Conservation (phyloP, 30 jellyfish, hydroid and myxozoan species). For the Rhopilema esculentum region DNA sequence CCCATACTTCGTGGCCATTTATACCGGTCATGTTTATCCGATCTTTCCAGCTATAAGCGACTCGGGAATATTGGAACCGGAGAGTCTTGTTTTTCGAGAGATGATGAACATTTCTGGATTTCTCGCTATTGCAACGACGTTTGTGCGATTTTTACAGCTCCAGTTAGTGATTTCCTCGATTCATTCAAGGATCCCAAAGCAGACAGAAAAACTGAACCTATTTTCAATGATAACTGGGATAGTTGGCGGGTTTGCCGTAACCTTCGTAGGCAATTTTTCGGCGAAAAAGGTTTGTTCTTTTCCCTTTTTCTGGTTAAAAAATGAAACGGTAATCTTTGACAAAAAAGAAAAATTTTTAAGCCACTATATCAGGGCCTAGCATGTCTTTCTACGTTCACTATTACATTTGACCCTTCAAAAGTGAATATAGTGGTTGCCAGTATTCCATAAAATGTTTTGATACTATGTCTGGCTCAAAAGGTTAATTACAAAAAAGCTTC, state of each 20-base stretch:
- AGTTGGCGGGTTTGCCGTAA: constrained; percentile 89
- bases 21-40: constrained; percentile 84
- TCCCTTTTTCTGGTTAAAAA: not conserved
- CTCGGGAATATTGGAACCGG: constrained; percentile 88
- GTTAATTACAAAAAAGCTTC: too few species aligned
- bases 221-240: constrained; percentile 65
- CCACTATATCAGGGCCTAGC: too few species aligned
- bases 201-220: constrained; percentile 46
- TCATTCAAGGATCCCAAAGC: constrained; percentile 26
- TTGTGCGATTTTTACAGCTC: constrained; percentile 76
- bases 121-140: constrained; percentile 66
- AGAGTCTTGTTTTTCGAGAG: constrained; percentile 84
- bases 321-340: too few species aligned
- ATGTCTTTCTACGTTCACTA: too few species aligned
- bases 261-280: constrained; percentile 89
- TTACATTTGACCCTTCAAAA: too few species aligned
- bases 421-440: too few species aligned
- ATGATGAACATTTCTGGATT: constrained; percentile 92
- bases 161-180: constrained; percentile 68
- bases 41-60: constrained; percentile 95
- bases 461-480: too few species aligned
- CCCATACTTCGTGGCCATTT: constrained; percentile 79
- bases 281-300: constrained; percentile 68
- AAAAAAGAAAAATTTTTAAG: too few species aligned
- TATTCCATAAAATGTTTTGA: too few species aligned